Evolutionary conservation across 2,113 vertebrate species (phyloP), one percentile per base, ranked within the genome.

Genomic region (Alethe castanea): DNA sequence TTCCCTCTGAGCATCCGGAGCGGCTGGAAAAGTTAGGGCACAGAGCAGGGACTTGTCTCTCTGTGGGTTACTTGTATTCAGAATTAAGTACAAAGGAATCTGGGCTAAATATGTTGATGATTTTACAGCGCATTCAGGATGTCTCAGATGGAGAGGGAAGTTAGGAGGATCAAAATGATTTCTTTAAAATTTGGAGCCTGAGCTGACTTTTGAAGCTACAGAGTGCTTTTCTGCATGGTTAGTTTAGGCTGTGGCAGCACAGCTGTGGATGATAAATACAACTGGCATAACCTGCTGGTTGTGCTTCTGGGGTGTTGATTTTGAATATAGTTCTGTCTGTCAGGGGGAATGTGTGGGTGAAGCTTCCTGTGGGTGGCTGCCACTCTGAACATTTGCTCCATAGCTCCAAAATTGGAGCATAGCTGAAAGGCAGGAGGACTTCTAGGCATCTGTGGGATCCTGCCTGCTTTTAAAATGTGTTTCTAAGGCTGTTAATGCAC

Each of bases 201-300:
- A 2, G 0, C n/a, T 80, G 78, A 54, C 40, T 89, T 86, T 44
- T 84, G 56, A 92, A 91, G 81, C 65, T 69, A 28, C 3, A 4
- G 44, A 61, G 61, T 82, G 29, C 53, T 73, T 65, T 93, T 88
- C 76, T 80, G 45, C 33, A 36, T 76, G 59, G 60, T 70, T 80
- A 62, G 50, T 73, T 94, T 76, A 72, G 86, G 67, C 88, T 93
- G 67, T 69, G 54, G 62, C 48, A 64, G 90, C 31, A 40, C 48
- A 76, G 74, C 48, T 81, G 81, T 67, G 50, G 44, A 82, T 88
- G 79, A 65, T 94, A 94, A 95, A 77, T 90, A 69, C 59, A 88
- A 67, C 83, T 74, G 88, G 72, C 60, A 52, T 73, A 92, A 94
- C 88, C 91, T 83, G 86, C 82, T 97, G 86, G 86, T 92, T 93